Evolutionary conservation across 2,888 invertebrate species (phyloP), one percentile per base, ranked within the genome.

Genomic region (Calameuta filiformis): DNA sequence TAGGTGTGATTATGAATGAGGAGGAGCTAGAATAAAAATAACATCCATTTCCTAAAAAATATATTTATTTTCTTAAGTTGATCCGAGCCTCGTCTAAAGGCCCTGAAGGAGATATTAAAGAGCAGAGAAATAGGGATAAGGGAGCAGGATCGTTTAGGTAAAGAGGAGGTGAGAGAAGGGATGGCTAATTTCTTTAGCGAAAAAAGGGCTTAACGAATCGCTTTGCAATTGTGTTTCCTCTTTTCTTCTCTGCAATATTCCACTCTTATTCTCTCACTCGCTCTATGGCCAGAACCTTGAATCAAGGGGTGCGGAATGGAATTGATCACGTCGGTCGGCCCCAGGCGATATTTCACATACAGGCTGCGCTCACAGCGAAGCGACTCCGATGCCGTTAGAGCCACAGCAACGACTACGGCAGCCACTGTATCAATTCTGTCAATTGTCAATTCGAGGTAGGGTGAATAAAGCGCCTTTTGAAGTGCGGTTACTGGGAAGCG

Each of bases 361-460:
- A 79, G 81, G 78, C 76, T 40, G 73, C 73, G 35, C 37, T 30
- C 71, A 34, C 35, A 30, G 23, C 73, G 73, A 30, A 73, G 68
- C 76, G 73, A 37, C 76, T 73, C 76, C 78, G 76, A 56, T 56
- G 79, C 76, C 40, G 76, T 56, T 56, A 23, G 56, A 56, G 56
- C 56, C 23, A 9, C 23, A 56, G 56, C 56, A 56, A 56, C 56
- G 56, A 56, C 56, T 23, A 23, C 56, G 2, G 56, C 56, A 56
- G 56, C 56, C 76, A 76, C 78, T 68, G 78, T 78, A 78, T 90
- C 90, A 90, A 89, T 90, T 90, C 87, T 91, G 91, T 90, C 91
- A 90, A 91, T 91, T 91, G 91, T 91, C 91, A 91, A 90, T 91
- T 91, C 89, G 83, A 79, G 80, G 85, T 82, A 79, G 85, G 85